Evolutionary conservation across 2,797 vertebrate species (phyloP).

Genomic region (Schizopygopsis malacanthus): DNA sequence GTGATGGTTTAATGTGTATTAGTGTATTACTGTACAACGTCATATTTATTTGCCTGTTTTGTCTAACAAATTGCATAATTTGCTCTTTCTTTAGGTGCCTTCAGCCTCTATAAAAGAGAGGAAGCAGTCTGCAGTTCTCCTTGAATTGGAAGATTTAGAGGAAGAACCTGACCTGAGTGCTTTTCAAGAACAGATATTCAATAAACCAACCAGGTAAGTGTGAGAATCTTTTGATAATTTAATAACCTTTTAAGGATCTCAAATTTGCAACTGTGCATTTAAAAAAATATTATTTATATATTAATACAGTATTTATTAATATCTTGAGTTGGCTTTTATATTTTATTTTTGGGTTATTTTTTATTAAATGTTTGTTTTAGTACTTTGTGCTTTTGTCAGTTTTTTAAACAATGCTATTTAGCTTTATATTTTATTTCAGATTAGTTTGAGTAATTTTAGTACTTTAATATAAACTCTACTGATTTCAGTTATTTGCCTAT

Average conservation of each 20-base stretch:
- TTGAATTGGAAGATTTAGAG: slow-evolving; percentile 69
- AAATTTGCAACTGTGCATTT: neutral
- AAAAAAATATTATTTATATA: neutral
- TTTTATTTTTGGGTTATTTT: neutral
- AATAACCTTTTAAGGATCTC: neutral
- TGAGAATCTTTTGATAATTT: neutral
- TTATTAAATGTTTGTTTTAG: neutral
- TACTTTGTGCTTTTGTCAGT: neutral
- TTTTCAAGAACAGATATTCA: slow-evolving; percentile 63
- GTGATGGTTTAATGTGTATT: neutral
- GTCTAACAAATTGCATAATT: neutral
- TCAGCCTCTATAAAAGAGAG: slow-evolving; percentile 41
- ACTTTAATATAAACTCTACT: neutral
- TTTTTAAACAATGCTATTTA: neutral
- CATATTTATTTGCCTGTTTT: neutral
- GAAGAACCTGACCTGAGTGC: slow-evolving; percentile 56
- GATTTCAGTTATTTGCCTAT: neutral
- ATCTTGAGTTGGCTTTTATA: neutral
- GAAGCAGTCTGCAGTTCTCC: slow-evolving; percentile 49
- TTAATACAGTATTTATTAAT: neutral
- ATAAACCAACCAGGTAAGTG: slow-evolving; percentile 76
- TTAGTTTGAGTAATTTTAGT: neutral
- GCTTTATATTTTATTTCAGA: neutral
- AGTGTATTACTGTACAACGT: neutral
- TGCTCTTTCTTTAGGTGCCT: slow-evolving; percentile 55